phyloP scores from a whole-genome alignment of 2,888 invertebrate species.

The Steinernema scapterisci region DNA sequence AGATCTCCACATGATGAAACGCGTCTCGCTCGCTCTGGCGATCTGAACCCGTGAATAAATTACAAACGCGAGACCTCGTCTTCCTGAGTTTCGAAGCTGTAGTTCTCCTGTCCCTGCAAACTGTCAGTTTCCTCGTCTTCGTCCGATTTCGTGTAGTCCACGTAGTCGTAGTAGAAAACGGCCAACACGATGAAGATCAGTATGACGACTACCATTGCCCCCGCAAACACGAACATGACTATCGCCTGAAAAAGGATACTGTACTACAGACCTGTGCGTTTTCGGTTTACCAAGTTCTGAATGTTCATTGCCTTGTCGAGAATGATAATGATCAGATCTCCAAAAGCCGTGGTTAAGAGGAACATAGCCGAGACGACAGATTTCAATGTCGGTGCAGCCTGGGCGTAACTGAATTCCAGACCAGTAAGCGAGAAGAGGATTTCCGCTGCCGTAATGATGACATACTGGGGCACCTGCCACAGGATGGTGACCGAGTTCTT shows the following conservation, averaged over 20 bases:
- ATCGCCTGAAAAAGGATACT: slow-evolving; percentile 30
- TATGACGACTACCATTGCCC: slow-evolving; percentile 80
- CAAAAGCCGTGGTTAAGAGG: slow-evolving; percentile 80
- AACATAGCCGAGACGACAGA: slow-evolving; percentile 81
- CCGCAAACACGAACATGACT: slow-evolving; percentile 50
- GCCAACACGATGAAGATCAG: slow-evolving; percentile 81
- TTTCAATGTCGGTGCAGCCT: slow-evolving; percentile 87
- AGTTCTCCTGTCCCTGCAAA: not conserved
- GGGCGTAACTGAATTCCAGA: slow-evolving; percentile 66
- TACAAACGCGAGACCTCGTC: not conserved
- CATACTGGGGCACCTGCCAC: slow-evolving; percentile 68
- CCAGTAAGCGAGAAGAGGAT: slow-evolving; percentile 70
- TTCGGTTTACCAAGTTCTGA: slow-evolving; percentile 40
- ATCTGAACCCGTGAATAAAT: too few relatives aligned
- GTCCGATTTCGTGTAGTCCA: slow-evolving; percentile 1
- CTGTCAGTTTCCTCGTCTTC: not conserved
- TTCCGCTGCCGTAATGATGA: slow-evolving; percentile 70
- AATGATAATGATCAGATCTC: slow-evolving; percentile 84
- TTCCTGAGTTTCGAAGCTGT: not conserved
- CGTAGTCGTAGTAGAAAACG: slow-evolving; percentile 2
- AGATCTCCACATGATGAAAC: too few relatives aligned
- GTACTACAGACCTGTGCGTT: too few relatives aligned
- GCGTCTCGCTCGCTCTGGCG: too few relatives aligned
- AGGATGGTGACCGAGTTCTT: slow-evolving; percentile 49
- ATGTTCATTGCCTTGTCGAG: slow-evolving; percentile 46